phyloP scores from a whole-genome alignment of 2,797 vertebrate genomes.

The Salmo trutta region DNA sequence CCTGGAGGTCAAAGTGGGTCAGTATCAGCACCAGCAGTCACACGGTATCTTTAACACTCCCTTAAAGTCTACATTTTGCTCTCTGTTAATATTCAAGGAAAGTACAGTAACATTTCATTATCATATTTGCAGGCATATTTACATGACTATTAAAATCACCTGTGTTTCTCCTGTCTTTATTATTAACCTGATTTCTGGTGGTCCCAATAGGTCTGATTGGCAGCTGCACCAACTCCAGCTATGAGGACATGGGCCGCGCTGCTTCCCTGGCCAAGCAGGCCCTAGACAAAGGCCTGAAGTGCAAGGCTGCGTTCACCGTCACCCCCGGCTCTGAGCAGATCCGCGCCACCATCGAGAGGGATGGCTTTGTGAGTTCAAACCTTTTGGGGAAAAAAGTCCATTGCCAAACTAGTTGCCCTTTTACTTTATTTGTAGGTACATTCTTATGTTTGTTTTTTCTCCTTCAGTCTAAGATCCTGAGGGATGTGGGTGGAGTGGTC shows the following conservation, averaged over 20 bases:
- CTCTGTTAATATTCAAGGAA: not conserved
- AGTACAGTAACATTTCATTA: not conserved
- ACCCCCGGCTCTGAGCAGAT: slow-evolving; percentile 96
- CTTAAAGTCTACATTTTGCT: not conserved
- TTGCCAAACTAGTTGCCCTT: not conserved
- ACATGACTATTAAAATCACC: not conserved
- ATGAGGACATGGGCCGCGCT: slow-evolving; percentile 94
- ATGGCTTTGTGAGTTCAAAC: slow-evolving; percentile 86
- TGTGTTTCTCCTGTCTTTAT: not conserved
- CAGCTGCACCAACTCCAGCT: slow-evolving; percentile 83
- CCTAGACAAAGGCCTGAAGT: slow-evolving; percentile 84
- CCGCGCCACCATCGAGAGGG: slow-evolving; percentile 92
- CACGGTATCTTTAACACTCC: not conserved
- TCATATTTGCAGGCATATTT: not conserved
- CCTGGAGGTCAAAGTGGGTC: slow-evolving; percentile 89
- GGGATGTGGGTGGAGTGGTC: slow-evolving; percentile 90
- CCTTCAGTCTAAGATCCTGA: slow-evolving; percentile 82
- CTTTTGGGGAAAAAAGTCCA: not conserved
- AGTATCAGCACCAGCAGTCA: slow-evolving; percentile 46
- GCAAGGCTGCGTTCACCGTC: slow-evolving; percentile 89
- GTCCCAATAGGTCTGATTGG: slow-evolving; percentile 58
- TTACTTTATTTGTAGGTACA: not conserved
- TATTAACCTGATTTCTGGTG: not conserved
- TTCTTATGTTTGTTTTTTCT: slow-evolving; percentile 18
- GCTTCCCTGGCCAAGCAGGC: slow-evolving; percentile 93